These are phyloP conservation scores for Noturus placidus DNA, from an alignment of 2,113 vertebrate species.

Conservation along the genomic window DNA sequence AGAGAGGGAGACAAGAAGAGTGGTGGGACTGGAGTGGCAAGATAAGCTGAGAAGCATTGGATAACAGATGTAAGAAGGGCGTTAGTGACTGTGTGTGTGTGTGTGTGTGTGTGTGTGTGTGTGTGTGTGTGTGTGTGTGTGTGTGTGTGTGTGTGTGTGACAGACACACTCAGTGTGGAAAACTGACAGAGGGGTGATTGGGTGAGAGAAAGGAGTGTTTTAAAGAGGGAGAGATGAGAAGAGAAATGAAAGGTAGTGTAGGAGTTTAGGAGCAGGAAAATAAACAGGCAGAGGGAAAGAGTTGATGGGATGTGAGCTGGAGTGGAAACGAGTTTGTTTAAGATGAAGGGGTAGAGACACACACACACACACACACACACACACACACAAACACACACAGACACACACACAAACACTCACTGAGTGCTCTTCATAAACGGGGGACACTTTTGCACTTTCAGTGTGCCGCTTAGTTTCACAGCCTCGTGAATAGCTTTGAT, in stretches of 20 bases:
- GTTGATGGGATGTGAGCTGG: slow-evolving; percentile 37
- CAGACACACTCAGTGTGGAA: slow-evolving; percentile 37
- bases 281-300: slow-evolving; percentile 52
- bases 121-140: slow-evolving; percentile 22
- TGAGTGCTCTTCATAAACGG: slow-evolving; percentile 38
- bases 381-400: slow-evolving; percentile 31
- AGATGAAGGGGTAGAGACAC: slow-evolving; percentile 27
- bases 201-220: slow-evolving; percentile 41
- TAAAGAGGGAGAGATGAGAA: slow-evolving; percentile 40
- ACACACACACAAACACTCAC: slow-evolving; percentile 26
- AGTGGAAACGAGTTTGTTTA: slow-evolving; percentile 44
- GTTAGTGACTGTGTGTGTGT: slow-evolving; percentile 38
- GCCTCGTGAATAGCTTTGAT: slow-evolving; percentile 45
- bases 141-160: slow-evolving; percentile 25
- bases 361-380: slow-evolving; percentile 35
- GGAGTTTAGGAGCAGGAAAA: slow-evolving; percentile 59
- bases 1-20: slow-evolving; percentile 43
- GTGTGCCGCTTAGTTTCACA: slow-evolving; percentile 30
- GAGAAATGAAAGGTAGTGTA: slow-evolving; percentile 61
- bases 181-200: slow-evolving; percentile 39
- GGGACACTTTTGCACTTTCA: slow-evolving; percentile 51
- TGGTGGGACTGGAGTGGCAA: slow-evolving; percentile 46
- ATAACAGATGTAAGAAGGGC: slow-evolving; percentile 61
- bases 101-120: slow-evolving; percentile 30
- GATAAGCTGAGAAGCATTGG: slow-evolving; percentile 48